Base-by-base conservation (phyloP, 2,797 vertebrate species). In the Podargus strigoides region DNA sequence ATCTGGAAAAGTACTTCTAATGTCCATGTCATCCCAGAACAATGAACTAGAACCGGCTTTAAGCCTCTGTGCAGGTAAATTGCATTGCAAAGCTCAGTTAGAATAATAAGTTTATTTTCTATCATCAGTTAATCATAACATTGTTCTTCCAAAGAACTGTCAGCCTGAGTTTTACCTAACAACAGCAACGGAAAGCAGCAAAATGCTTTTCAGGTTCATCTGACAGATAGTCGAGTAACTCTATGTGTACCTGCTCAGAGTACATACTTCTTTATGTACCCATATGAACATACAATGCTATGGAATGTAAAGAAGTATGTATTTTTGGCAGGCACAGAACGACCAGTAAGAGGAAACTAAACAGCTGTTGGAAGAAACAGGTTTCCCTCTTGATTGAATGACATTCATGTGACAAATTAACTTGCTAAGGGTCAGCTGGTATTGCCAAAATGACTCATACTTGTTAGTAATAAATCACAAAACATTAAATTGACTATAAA, bases 301-400 rank as follows among this genome's bases (percentile, higher is more conserved):
- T 99, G 99, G 99, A 99, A 99, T 99, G 99, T 99, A 99, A 99
- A 99, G 99, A 99, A 99, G 99, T 99, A 99, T 99, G 99, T 99
- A 99, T 99, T 99, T 99, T 98, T 98, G 98, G 98, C 98, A 98
- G 99, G 99, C 98, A 96, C 84, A 72, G 95, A 97, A 98, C 98
- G 41, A 97, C 98, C 96, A 85, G 82, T 93, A 96, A 95, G 84
- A 97, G 89, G 91, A 95, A 97, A 96, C 90, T 94, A 95, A 96
- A 92, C 95, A 94, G 78, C 96, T 96, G 80, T 89, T 96, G 94
- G 93, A 97, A 96, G 94, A 87, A 95, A 96, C 90, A 78, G 73
- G 89, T 96, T 94, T 95, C 90, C 94, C 96, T 93, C 94, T 92
- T 84, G 74, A 91, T 47, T 89, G 85, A 97, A 95, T 96, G 95